Conservation (phyloP, 1,140 invertebrate genomes). For the Cydia fagiglandana region DNA sequence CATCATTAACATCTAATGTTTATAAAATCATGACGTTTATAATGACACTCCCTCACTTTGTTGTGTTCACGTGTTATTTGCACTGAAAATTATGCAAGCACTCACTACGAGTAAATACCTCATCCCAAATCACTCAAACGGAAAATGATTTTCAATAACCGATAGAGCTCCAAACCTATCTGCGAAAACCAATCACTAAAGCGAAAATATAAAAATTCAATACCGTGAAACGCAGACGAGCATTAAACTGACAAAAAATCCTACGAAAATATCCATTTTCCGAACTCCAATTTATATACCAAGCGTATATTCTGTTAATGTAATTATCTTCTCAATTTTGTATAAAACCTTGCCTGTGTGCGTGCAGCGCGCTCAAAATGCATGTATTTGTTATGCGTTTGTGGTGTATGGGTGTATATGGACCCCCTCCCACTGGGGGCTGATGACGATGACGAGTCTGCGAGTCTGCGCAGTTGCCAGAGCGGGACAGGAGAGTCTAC, state of each 20-base stretch:
- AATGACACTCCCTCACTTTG: too few relatives aligned
- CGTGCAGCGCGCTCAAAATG: not conserved
- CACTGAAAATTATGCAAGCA: not conserved
- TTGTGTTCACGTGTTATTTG: not conserved
- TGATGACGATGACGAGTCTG: constrained; percentile 71
- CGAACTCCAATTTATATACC: constrained; percentile 33
- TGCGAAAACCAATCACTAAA: not conserved
- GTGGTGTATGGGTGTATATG: constrained; percentile 63
- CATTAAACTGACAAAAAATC: constrained; percentile 11
- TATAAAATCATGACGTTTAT: too few relatives aligned
- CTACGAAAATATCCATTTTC: constrained; percentile 8
- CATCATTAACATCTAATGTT: too few relatives aligned
- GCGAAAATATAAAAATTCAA: not conserved
- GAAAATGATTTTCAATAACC: constrained; percentile 2
- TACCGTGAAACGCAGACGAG: constrained; percentile 1
- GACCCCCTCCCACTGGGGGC: constrained; percentile 40
- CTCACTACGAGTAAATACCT: not conserved
- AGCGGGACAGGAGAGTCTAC: constrained; percentile 51
- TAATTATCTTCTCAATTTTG: constrained; percentile 74
- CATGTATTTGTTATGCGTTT: constrained; percentile 55
- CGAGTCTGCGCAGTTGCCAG: constrained; percentile 67
- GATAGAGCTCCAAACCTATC: not conserved
- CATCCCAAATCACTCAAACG: not conserved
- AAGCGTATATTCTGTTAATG: constrained; percentile 54
- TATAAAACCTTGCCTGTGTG: constrained; percentile 60